phyloP scores from a whole-genome alignment of 2,797 vertebrate species.

The Limnodromus scolopaceus region DNA sequence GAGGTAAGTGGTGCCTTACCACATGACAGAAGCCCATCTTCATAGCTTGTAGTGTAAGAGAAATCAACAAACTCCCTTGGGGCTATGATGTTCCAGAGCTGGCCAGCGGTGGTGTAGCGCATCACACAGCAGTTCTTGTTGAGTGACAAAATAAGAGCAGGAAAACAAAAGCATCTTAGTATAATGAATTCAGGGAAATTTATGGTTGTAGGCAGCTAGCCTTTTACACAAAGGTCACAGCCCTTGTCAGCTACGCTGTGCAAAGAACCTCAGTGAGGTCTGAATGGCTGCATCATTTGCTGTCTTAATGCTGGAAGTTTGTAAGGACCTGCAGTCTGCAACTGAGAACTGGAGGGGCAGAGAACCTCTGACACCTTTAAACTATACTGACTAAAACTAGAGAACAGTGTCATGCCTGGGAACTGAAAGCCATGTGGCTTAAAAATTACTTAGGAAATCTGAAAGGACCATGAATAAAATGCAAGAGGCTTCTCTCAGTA shows the following conservation, averaged over 20 bases:
- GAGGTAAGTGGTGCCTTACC: constrained; percentile 71
- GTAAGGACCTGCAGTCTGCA: background rate
- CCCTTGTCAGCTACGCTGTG: background rate
- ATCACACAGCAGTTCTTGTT: constrained; percentile 85
- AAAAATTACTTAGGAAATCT: background rate
- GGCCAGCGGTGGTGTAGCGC: constrained; percentile 86
- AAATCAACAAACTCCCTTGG: constrained; percentile 89
- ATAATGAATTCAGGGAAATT: background rate
- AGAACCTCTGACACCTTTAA: background rate
- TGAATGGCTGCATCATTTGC: background rate
- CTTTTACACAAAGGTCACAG: background rate
- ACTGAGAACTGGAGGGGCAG: background rate
- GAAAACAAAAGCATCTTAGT: background rate
- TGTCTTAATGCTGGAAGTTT: background rate
- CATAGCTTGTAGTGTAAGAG: constrained; percentile 83
- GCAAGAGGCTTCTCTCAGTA: background rate
- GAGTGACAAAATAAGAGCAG: background rate
- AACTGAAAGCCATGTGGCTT: background rate
- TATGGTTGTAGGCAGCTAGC: background rate
- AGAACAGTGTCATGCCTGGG: background rate
- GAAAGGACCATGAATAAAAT: background rate
- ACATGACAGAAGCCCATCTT: constrained; percentile 85
- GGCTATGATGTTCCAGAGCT: constrained; percentile 86
- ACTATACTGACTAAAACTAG: background rate
- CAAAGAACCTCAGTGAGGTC: background rate